Evolutionary conservation across 2,797 vertebrate genomes (phyloP).

Genomic region (Oryzias dopingdopingensis): DNA sequence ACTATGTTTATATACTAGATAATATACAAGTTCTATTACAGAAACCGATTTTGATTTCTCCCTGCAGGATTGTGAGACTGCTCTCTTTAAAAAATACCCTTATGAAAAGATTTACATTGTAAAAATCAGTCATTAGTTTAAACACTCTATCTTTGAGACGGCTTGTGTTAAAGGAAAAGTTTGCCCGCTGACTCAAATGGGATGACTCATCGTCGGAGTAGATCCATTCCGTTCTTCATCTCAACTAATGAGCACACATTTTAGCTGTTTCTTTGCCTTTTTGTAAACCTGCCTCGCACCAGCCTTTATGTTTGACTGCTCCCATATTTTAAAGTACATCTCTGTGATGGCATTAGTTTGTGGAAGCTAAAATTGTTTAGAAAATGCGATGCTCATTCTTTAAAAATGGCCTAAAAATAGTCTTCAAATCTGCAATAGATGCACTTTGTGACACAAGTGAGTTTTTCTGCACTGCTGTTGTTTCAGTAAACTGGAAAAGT

Average conservation of each 20-base stretch:
- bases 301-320: conserved; percentile 22
- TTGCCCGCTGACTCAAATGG: conserved; percentile 19
- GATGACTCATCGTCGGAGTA: conserved; percentile 37
- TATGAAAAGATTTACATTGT: conserved; percentile 9
- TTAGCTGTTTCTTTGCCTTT: conserved; percentile 18
- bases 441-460: too few species aligned
- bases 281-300: neutral
- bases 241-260: conserved; percentile 25
- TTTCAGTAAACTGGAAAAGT: conserved; percentile 3
- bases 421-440: conserved; percentile 30
- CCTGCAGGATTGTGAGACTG: too few species aligned
- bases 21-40: too few species aligned
- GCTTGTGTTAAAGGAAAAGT: conserved; percentile 23
- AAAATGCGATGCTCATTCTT: too few species aligned
- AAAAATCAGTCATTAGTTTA: conserved; percentile 30
- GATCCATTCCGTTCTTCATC: conserved; percentile 25
- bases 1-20: too few species aligned
- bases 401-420: conserved; percentile 16
- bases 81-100: too few species aligned
- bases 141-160: conserved; percentile 24
- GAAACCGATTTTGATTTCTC: too few species aligned
- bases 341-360: neutral
- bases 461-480: conserved; percentile 3
- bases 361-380: too few species aligned
- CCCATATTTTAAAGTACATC: conserved; percentile 1